Conservation (phyloP, 30 jellyfish, hydroid and myxozoan species). For the Rhopilema esculentum region DNA sequence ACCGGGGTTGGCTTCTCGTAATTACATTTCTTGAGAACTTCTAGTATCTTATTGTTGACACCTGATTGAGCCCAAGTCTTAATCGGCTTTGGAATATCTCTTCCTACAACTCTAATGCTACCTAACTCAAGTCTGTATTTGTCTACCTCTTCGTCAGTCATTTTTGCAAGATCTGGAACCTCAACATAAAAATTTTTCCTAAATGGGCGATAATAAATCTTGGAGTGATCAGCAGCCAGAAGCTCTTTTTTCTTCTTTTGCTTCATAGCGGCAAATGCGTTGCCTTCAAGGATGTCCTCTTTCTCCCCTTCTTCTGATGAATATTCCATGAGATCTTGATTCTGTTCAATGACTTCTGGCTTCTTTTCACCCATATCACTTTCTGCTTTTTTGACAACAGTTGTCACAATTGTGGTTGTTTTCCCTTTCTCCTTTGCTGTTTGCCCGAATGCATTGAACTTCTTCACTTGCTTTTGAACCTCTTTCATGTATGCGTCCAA, state of each 20-base stretch:
- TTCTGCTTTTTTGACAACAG: slow-evolving; percentile 81
- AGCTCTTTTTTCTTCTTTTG: slow-evolving; percentile 90
- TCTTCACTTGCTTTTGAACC: slow-evolving; percentile 86
- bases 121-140: slow-evolving; percentile 83
- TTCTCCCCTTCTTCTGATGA: slow-evolving; percentile 94
- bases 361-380: slow-evolving; percentile 33
- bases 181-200: slow-evolving; percentile 93
- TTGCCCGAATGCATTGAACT: slow-evolving; percentile 63
- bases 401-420: slow-evolving; percentile 89
- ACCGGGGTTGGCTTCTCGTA: slow-evolving; percentile 99
- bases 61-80: slow-evolving; percentile 99
- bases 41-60: slow-evolving; percentile 74
- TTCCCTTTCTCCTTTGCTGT: slow-evolving; percentile 59
- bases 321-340: slow-evolving; percentile 95
- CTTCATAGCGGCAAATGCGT: slow-evolving; percentile 74
- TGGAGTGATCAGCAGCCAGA: slow-evolving; percentile 91
- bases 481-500: slow-evolving; percentile 97
- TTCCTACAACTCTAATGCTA: slow-evolving; percentile 92
- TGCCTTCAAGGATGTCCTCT: slow-evolving; percentile 78
- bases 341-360: slow-evolving; percentile 98
- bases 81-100: slow-evolving; percentile 94
- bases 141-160: slow-evolving; percentile 94
- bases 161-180: slow-evolving; percentile 95
- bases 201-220: slow-evolving; percentile 88
- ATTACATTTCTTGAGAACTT: slow-evolving; percentile 80